phyloP scores from a whole-genome alignment of 2,113 vertebrate species.

The Pteropus alecto region DNA sequence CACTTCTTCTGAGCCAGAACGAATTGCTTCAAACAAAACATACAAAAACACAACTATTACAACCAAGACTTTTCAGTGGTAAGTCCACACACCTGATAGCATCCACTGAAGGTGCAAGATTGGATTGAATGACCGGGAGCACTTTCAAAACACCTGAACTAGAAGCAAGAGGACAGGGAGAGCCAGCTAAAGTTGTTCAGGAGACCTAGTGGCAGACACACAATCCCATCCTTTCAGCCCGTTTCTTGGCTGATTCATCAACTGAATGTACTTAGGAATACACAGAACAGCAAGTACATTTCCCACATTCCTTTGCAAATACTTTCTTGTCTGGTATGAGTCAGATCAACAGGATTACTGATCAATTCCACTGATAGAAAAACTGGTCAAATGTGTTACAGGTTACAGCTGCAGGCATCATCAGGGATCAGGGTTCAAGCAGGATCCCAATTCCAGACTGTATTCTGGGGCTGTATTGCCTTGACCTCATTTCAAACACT shows the following conservation, averaged over 20 bases:
- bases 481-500: background rate
- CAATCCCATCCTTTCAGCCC: background rate
- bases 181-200: background rate
- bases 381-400: background rate
- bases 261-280: background rate
- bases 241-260: background rate
- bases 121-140: background rate
- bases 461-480: background rate
- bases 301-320: slow-evolving; percentile 16
- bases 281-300: background rate
- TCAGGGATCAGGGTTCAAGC: background rate
- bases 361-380: background rate
- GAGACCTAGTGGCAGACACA: background rate
- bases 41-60: background rate
- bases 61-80: background rate
- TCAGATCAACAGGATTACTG: background rate
- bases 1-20: slow-evolving; percentile 92
- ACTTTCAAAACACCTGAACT: background rate
- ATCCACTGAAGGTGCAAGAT: background rate
- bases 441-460: background rate
- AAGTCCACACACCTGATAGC: background rate
- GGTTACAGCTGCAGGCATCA: background rate
- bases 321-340: background rate
- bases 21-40: slow-evolving; percentile 86
- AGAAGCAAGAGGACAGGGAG: background rate